phyloP scores from a whole-genome alignment of 1,140 invertebrate genomes.

The Trypoxylus dichotomus region DNA sequence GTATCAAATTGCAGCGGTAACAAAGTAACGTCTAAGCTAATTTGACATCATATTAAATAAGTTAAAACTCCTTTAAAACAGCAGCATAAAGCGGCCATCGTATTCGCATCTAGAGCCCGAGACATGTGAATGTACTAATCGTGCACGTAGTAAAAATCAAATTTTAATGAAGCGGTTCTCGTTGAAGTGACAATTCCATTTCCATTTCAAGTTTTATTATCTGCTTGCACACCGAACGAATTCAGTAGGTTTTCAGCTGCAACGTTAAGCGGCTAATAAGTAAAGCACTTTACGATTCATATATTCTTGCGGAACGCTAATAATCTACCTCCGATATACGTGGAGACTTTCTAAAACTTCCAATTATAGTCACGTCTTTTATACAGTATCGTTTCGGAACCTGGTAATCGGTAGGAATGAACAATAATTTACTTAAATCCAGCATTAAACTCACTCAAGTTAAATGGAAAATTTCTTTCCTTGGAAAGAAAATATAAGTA shows the following conservation, averaged over 20 bases:
- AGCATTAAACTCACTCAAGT: too few relatives aligned
- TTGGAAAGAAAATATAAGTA: too few relatives aligned
- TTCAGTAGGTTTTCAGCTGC: background rate
- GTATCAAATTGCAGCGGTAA: background rate
- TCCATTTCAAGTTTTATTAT: constrained; percentile 6
- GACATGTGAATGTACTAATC: background rate
- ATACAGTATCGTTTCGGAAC: background rate
- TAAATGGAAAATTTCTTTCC: too few relatives aligned
- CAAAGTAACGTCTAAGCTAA: background rate
- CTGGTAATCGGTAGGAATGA: background rate
- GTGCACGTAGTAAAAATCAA: background rate
- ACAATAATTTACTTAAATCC: background rate
- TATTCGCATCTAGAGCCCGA: background rate
- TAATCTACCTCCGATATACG: background rate
- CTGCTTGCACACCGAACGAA: background rate
- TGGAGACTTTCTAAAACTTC: background rate
- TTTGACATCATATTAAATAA: background rate
- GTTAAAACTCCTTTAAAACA: background rate
- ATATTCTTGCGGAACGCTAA: background rate
- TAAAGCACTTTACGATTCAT: background rate
- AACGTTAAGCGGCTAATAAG: background rate
- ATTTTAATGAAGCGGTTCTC: background rate
- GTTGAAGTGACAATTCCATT: constrained; percentile 5
- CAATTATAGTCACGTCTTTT: background rate
- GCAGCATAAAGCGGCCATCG: background rate